Base-by-base conservation (phyloP, 2,888 invertebrate species). In the Hoplodrina blanda region DNA sequence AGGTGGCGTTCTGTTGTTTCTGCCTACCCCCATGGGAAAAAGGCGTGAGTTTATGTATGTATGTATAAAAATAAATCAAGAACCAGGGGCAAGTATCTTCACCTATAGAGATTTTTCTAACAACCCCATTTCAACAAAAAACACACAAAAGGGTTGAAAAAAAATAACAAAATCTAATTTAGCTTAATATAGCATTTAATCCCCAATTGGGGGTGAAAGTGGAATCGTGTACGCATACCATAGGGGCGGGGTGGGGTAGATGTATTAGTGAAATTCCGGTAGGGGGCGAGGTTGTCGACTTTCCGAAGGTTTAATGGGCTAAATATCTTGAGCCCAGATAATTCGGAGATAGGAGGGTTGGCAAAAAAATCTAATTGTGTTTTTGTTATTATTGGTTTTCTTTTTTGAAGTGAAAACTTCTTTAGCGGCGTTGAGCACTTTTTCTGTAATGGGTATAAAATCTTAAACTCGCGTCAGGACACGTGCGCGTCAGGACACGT, bases 321-420 rank as follows among this genome's bases (percentile, higher is more conserved):
- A 93, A 95, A 94, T 94, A 93, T 94, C 94, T 94, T 92, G 91
- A 93, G 92, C 93, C 89, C 85, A 92, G 94, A 94, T 94, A 94
- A 94, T 93, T 92, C 91, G 88, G 72, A 74, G 81, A 62, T 75
- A 70, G 90, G 83, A 93, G 5, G 41, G 92, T 81, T 46, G 17
- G 89, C 90, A 91, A 19, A 86, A 80, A 76, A 79, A 68, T 11
- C 0, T 3, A 1, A 19, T 10, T 0, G 17, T 15, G 10, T 13
- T 30, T 55, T 55, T 54, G 11, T 41, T 10, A 33, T 59, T 62
- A 6, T 15, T 3, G 2, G 3, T 19, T 62, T n/a, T n/a, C n/a
- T n/a, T n/a, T n/a, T 25, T 13, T 10, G 25, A 25, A 25, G 25
- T 25, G 25, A 25, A 25, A 25, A 25, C 25, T 25, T 25, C 25